Evolutionary conservation across 2,797 vertebrate genomes (phyloP).

Genomic region (Notolepis coatsorum): DNA sequence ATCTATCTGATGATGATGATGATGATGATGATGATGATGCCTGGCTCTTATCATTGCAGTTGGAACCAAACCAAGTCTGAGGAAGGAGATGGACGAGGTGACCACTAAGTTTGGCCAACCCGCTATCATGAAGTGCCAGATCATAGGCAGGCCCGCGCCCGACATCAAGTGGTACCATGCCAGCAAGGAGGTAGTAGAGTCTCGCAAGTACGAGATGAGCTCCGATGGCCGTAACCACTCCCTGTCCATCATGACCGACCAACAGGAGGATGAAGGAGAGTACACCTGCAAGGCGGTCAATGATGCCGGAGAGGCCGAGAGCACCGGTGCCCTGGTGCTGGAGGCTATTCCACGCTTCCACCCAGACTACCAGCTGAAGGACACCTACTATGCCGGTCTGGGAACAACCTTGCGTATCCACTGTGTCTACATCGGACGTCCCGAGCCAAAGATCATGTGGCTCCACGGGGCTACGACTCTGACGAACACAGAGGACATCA

Average conservation of each 20-base stretch:
- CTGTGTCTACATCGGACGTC: constrained; percentile 93
- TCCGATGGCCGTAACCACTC: constrained; percentile 97
- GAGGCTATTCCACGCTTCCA: constrained; percentile 94
- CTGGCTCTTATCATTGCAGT: too few relatives aligned
- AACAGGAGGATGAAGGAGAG: constrained; percentile 96
- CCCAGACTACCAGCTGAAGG: constrained; percentile 91
- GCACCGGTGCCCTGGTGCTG: constrained; percentile 88
- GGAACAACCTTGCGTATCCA: constrained; percentile 96
- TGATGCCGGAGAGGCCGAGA: constrained; percentile 95
- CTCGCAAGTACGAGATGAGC: constrained; percentile 95
- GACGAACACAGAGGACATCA: constrained; percentile 89
- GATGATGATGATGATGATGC: too few relatives aligned
- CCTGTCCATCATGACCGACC: constrained; percentile 92
- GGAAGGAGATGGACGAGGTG: constrained; percentile 95
- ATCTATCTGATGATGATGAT: too few relatives aligned
- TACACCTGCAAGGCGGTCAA: constrained; percentile 95
- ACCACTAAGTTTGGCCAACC: constrained; percentile 93
- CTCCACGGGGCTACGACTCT: constrained; percentile 90
- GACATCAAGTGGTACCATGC: constrained; percentile 98
- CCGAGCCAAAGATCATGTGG: constrained; percentile 97
- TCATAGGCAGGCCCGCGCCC: constrained; percentile 95
- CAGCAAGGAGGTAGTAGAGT: constrained; percentile 93
- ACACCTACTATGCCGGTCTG: constrained; percentile 89
- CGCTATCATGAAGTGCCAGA: constrained; percentile 95
- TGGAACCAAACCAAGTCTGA: constrained; percentile 90